A percentile compares a stretch with the other conserved stretches of the same genome.
Evolutionary conservation across 2,113 vertebrate genomes (phyloP).

Genomic region (Vulpes ferrilata): DNA sequence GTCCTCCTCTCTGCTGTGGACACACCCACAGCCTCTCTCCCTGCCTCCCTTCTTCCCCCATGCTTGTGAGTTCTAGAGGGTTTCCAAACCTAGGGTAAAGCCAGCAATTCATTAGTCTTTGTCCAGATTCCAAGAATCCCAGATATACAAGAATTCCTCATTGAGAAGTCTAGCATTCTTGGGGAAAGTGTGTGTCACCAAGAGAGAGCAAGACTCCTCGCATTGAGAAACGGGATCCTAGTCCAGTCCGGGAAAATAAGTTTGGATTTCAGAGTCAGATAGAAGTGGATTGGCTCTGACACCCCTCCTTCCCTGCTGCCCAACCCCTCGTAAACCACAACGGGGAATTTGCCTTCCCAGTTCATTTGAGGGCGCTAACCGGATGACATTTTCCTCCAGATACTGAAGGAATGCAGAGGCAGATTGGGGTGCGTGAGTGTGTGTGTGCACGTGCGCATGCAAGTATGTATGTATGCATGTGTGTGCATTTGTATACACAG

Average conservation of each 20-base stretch:
- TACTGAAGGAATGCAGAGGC: background rate
- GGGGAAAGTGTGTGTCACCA: slow-evolving; percentile 84
- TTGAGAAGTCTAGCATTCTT: slow-evolving; percentile 82
- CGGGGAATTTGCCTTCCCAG: slow-evolving; percentile 43
- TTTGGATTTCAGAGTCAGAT: slow-evolving; percentile 67
- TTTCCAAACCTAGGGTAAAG: slow-evolving; percentile 76
- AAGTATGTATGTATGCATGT: background rate
- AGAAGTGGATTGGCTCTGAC: slow-evolving; percentile 53
- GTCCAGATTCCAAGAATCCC: slow-evolving; percentile 84
- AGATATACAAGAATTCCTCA: slow-evolving; percentile 84
- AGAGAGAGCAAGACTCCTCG: slow-evolving; percentile 59
- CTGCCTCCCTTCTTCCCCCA: background rate
- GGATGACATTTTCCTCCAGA: slow-evolving; percentile 42
- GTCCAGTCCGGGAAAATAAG: slow-evolving; percentile 78
- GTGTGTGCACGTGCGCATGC: too few species aligned
- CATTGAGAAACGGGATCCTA: slow-evolving; percentile 69
- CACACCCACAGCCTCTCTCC: background rate
- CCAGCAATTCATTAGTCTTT: slow-evolving; percentile 77
- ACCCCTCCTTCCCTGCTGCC: background rate
- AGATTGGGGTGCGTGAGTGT: background rate
- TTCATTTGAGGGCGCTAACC: slow-evolving; percentile 72
- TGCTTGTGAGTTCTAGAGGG: slow-evolving; percentile 43
- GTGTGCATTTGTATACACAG: accelerated
- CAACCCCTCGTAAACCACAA: slow-evolving; percentile 61
- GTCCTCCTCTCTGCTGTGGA: background rate